Percentiles rank a stretch among this genome's conserved stretches.
Conservation (phyloP, 2,888 invertebrate species). For the Thysanoteuthis rhombus region DNA sequence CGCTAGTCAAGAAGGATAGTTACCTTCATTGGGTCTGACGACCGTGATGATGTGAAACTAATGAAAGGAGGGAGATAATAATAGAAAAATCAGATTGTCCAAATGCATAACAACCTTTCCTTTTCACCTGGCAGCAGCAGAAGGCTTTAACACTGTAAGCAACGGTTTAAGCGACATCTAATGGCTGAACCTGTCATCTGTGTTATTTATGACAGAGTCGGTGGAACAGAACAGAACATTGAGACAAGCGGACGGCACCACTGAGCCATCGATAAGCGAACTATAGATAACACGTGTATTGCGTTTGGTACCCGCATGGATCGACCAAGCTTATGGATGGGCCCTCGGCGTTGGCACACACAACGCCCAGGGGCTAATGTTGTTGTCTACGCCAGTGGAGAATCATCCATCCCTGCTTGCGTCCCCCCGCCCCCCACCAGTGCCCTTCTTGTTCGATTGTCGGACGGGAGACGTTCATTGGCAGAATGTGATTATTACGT, state of each 20-base stretch:
- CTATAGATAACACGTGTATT: conserved; percentile 12
- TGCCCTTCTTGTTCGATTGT: not conserved
- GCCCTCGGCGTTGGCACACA: not conserved
- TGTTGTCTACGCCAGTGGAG: not conserved
- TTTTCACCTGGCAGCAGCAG: not conserved
- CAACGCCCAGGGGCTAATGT: conserved; percentile 12
- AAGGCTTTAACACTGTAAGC: not conserved
- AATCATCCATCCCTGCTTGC: not conserved
- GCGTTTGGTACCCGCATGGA: conserved; percentile 12
- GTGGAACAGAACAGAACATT: not conserved
- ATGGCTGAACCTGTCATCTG: not conserved
- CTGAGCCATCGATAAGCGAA: conserved; percentile 12
- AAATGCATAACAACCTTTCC: not conserved
- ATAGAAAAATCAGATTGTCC: not conserved
- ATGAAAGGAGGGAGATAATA: not conserved
- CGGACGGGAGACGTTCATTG: not conserved
- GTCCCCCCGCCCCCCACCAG: too few species aligned
- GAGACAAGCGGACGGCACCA: conserved; percentile 12
- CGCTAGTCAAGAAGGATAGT: not conserved
- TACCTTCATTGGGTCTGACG: not conserved
- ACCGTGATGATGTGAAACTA: not conserved
- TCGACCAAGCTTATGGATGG: not conserved
- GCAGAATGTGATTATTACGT: conserved; percentile 12
- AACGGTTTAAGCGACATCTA: not conserved
- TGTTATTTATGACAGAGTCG: not conserved